Evolutionary conservation across 2,113 vertebrate genomes (phyloP).

Genomic region (Mobula birostris): DNA sequence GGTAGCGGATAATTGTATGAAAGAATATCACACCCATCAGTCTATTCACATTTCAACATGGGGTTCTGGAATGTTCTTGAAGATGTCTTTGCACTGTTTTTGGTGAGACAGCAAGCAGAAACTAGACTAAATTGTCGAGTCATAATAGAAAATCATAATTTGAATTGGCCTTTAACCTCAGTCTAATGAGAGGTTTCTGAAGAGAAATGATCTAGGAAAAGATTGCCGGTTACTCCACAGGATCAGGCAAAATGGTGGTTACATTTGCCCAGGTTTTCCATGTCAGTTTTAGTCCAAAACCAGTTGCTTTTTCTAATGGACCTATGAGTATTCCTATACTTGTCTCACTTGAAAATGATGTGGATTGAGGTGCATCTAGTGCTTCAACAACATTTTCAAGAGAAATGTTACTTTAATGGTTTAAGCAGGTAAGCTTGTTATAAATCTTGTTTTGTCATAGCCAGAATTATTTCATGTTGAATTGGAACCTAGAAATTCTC

Average conservation of each 20-base stretch:
- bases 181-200: background rate
- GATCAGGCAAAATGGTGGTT: background rate
- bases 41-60: background rate
- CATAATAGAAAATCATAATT: background rate
- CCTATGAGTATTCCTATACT: background rate
- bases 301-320: background rate
- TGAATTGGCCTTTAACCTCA: background rate
- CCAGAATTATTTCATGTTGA: background rate
- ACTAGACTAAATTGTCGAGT: background rate
- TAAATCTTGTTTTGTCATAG: background rate
- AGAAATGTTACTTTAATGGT: conserved; percentile 17
- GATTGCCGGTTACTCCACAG: background rate
- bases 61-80: background rate
- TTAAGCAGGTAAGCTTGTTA: background rate
- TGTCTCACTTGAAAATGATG: background rate
- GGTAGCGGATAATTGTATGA: no score
- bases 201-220: background rate
- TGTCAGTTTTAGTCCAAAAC: background rate
- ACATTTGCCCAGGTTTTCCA: background rate
- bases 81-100: background rate
- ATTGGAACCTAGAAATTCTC: background rate
- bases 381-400: background rate
- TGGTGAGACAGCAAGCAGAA: background rate
- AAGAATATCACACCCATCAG: background rate
- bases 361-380: background rate